phyloP scores from a whole-genome alignment of 2,888 invertebrate genomes.

The Panopea generosa region DNA sequence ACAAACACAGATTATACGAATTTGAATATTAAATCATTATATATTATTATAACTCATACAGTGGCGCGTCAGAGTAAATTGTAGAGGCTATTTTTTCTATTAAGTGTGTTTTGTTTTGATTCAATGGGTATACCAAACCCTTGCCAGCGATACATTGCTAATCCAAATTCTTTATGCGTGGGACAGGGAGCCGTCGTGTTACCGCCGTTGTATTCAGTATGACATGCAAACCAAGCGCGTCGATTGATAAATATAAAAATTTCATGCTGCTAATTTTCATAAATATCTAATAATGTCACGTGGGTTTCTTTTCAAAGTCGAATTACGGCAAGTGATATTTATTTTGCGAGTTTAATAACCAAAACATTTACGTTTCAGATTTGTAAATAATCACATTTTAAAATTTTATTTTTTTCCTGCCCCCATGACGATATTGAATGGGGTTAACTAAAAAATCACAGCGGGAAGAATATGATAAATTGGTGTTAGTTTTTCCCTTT shows the following conservation, averaged over 20 bases:
- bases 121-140: constrained; percentile 24
- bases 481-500: no score
- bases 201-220: constrained; percentile 27
- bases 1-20: constrained; percentile 32
- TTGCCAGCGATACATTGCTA: constrained; percentile 11
- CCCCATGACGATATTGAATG: constrained; percentile 18
- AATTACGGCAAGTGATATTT: constrained; percentile 45
- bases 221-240: constrained; percentile 23
- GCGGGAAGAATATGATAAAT: neutral
- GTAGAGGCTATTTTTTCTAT: constrained; percentile 27
- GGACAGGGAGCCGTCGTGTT: constrained; percentile 20
- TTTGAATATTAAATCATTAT: constrained; percentile 41
- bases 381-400: constrained; percentile 35
- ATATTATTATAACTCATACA: constrained; percentile 29
- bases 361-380: constrained; percentile 33
- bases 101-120: constrained; percentile 25
- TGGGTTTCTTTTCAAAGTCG: constrained; percentile 28
- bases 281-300: constrained; percentile 54
- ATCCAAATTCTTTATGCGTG: constrained; percentile 44
- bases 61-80: constrained; percentile 42
- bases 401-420: constrained; percentile 5
- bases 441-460: constrained; percentile 13
- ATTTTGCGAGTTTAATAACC: constrained; percentile 45
- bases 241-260: constrained; percentile 23
- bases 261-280: constrained; percentile 57